phyloP scores from a whole-genome alignment of 2,888 invertebrate genomes.

The Acholoe squamosa region DNA sequence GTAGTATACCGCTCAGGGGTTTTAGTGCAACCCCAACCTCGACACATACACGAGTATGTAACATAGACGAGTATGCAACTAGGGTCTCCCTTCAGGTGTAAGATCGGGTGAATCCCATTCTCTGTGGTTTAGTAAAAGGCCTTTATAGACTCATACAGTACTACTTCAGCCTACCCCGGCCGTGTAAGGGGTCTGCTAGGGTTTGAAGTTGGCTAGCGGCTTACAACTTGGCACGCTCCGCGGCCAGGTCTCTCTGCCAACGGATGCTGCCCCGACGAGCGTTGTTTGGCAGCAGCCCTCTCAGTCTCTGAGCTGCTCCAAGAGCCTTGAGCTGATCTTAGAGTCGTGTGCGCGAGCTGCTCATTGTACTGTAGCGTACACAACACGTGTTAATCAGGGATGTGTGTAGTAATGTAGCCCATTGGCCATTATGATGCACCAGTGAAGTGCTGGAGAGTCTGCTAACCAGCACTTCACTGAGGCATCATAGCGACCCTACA shows the following conservation, averaged over 20 bases:
- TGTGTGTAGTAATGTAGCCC: no score
- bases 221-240: background rate
- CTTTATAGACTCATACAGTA: background rate
- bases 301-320: conserved; percentile 29
- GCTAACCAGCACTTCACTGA: no score
- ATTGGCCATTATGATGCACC: no score
- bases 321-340: background rate
- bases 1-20: conserved; percentile 22
- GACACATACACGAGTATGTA: background rate
- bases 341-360: background rate
- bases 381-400: conserved; percentile 18
- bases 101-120: no score
- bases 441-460: no score
- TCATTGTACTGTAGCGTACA: background rate
- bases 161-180: background rate
- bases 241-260: background rate
- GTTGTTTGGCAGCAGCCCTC: background rate
- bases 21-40: background rate
- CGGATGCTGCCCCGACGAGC: background rate
- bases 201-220: background rate
- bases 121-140: no score
- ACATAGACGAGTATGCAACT: no score
- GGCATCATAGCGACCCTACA: no score
- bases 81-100: no score
- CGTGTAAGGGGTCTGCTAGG: background rate